These are phyloP conservation scores for Oncorhynchus clarkii DNA, from an alignment of 2,113 vertebrate genomes.

Conservation along the genomic window DNA sequence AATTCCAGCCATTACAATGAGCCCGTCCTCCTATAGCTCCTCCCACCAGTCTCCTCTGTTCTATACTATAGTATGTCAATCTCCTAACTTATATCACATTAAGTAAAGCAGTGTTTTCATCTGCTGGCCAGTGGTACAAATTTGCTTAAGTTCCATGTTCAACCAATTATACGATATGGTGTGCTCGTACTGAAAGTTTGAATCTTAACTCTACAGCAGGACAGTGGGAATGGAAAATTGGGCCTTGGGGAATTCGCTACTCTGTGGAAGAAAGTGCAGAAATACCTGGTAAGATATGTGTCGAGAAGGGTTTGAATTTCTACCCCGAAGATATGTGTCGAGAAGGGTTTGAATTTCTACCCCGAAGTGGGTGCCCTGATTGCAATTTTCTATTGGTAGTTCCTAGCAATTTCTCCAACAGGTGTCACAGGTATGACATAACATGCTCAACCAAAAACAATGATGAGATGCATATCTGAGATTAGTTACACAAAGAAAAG, in stretches of 20 bases:
- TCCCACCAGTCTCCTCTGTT: too few relatives aligned
- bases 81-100: background rate
- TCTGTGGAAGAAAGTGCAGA: constrained; percentile 87
- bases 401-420: constrained; percentile 65
- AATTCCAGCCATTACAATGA: too few relatives aligned
- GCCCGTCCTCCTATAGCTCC: too few relatives aligned
- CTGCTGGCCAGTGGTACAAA: background rate
- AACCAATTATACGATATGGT: too few relatives aligned
- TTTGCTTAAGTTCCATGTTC: too few relatives aligned
- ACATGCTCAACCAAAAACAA: constrained; percentile 29
- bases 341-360: background rate
- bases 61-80: background rate
- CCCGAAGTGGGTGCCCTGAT: background rate
- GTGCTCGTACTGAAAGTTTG: background rate
- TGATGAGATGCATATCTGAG: constrained; percentile 70
- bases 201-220: constrained; percentile 61
- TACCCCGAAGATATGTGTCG: constrained; percentile 25
- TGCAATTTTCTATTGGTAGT: background rate
- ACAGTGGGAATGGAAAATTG: constrained; percentile 77
- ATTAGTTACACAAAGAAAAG: constrained; percentile 67
- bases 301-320: background rate
- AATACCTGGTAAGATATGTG: constrained; percentile 78
- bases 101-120: background rate
- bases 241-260: constrained; percentile 80
- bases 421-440: constrained; percentile 53